phyloP scores from a whole-genome alignment of 2,797 vertebrate species.

The Myotis findleyi region DNA sequence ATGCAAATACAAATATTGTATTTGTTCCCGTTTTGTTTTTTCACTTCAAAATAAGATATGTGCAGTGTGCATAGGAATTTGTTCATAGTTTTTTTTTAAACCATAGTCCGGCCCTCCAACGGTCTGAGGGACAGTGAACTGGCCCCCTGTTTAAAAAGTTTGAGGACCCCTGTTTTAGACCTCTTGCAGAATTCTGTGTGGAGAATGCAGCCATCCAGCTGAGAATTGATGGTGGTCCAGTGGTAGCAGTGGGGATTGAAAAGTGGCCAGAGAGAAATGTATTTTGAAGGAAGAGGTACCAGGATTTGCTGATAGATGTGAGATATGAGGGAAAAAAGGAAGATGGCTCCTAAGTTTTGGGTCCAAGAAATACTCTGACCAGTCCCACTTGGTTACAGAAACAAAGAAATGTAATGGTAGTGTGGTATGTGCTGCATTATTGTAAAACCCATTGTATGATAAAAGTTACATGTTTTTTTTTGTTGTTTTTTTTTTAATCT shows the following conservation, averaged over 20 bases:
- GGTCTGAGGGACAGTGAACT: too few species aligned
- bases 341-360: background rate
- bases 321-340: background rate
- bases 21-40: too few species aligned
- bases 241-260: background rate
- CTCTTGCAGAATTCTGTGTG: background rate
- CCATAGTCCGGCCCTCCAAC: too few species aligned
- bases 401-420: background rate
- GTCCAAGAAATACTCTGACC: background rate
- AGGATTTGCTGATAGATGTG: background rate
- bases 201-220: background rate
- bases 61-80: too few species aligned
- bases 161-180: too few species aligned
- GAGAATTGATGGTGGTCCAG: background rate
- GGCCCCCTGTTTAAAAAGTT: too few species aligned
- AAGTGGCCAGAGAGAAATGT: background rate
- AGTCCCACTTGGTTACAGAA: background rate
- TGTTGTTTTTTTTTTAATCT: too few species aligned
- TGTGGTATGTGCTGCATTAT: background rate
- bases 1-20: too few species aligned
- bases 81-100: too few species aligned
- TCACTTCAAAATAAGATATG: too few species aligned
- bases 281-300: background rate
- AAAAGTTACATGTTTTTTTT: background rate
- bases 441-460: background rate